Base-by-base conservation (phyloP, 92 coral and sea anemone species). In the Scolanthus callimorphus region DNA sequence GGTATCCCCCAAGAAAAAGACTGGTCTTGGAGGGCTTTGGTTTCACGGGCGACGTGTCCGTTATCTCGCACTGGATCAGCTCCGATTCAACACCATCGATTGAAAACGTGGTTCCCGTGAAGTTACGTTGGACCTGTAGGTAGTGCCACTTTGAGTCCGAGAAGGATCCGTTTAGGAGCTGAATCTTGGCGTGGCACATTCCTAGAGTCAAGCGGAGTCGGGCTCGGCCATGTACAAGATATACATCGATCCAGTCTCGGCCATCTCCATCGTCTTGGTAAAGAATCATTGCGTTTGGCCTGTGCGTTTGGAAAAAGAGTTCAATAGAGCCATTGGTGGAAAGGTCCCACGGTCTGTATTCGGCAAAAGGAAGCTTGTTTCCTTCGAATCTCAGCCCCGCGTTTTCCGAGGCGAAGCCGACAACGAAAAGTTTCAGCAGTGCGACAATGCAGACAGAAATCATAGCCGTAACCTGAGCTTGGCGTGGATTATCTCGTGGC, bases 261-360 rank as follows among this genome's bases (percentile, higher is more conserved):
- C 71, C 51, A 8, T 41, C 60, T 11, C 76, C 67, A 28, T 76
- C 73, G 68, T 67, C 87, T 48, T 81, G 87, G 63, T 81, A 81
- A 11, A 74, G 68, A 11, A 81, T 67, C 12, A 81, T 11, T 8
- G 87, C 77, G 51, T 62, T 47, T 49, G 3, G 31, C 9, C 46
- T 41, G 26, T 60, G 50, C 13, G 87, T 81, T 74, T 73, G 60
- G 38, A 81, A 81, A 70, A 60, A 74, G 20, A 81, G 57, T 53
- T 81, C 82, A 4, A 81, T 53, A 34, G 71, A 53, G 26, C 87
- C 78, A 29, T 27, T 61, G 20, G 27, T 49, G 11, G 64, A 55
- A 56, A 74, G 55, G 30, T 78, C 63, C 87, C 87, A 81, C 15
- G 82, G 82, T n/a, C 28, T 67, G 48, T 51, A 81, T 50, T 74